phyloP scores from a whole-genome alignment of 2,113 vertebrate species.

The mouse (Mus musculus) region DNA sequence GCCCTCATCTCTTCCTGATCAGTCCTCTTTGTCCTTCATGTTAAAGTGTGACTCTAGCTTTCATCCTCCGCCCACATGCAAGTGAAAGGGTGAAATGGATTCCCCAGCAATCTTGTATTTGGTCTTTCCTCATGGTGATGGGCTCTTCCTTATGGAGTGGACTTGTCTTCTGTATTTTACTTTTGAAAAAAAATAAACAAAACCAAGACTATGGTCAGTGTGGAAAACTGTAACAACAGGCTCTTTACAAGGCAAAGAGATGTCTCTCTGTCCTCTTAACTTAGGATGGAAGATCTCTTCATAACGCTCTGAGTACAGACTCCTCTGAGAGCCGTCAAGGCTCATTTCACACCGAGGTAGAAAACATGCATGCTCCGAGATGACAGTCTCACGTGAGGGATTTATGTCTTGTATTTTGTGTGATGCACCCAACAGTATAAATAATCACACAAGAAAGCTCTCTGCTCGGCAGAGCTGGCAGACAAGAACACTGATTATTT shows the following conservation, averaged over 20 bases:
- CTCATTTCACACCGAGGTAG: not conserved
- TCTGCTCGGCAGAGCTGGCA: not conserved
- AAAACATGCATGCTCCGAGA: not conserved
- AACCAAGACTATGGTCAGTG: not conserved
- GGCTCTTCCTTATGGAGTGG: not conserved
- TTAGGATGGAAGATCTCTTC: not conserved
- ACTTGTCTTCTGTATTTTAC: not conserved
- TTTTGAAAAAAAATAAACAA: not conserved
- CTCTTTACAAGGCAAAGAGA: not conserved
- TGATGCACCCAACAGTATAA: not conserved
- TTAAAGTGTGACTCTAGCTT: not conserved
- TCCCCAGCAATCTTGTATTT: not conserved
- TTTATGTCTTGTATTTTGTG: slow-evolving; percentile 6
- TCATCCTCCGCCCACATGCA: not conserved
- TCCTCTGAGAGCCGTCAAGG: not conserved
- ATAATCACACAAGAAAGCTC: not conserved
- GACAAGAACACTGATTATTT: not conserved
- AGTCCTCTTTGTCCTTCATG: not conserved
- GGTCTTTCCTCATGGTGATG: not conserved
- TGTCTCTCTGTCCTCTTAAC: not conserved
- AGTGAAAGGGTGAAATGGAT: not conserved
- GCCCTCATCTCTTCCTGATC: not conserved
- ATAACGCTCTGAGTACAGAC: not conserved
- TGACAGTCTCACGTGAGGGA: not conserved
- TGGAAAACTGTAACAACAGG: not conserved